Percentiles rank a stretch among this genome's conserved stretches.
These are phyloP conservation scores for Limnephilus auricula DNA, from an alignment of 2,888 invertebrate genomes.

Conservation along the genomic window DNA sequence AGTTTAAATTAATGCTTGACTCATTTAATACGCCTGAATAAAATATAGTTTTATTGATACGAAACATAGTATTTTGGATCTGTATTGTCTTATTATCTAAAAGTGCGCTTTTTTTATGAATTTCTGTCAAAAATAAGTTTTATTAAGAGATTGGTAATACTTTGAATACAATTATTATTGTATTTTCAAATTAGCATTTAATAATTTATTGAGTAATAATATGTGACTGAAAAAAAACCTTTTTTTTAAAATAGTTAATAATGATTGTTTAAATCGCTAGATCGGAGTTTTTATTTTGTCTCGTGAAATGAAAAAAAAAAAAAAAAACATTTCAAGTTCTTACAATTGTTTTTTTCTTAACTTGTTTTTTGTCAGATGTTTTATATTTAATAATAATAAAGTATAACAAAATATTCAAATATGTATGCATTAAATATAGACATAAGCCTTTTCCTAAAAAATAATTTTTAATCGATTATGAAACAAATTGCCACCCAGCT, in stretches of 20 bases:
- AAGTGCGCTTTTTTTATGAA: background rate
- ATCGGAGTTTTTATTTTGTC: background rate
- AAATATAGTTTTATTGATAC: background rate
- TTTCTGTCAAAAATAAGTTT: background rate
- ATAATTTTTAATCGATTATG: background rate
- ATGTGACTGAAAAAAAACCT: background rate
- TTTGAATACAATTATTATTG: background rate
- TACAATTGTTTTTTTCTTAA: background rate
- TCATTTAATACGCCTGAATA: background rate
- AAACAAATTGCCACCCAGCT: background rate
- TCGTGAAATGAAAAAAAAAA: background rate
- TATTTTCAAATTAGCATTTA: background rate
- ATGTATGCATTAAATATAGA: background rate
- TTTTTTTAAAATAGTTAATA: background rate
- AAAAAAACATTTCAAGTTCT: background rate
- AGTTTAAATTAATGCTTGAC: background rate
- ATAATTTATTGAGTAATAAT: background rate
- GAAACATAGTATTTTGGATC: background rate
- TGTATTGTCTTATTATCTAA: background rate
- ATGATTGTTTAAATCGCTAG: background rate
- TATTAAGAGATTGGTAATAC: background rate
- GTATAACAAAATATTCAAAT: background rate
- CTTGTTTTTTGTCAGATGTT: background rate
- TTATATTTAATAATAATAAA: background rate
- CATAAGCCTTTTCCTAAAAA: background rate